These are phyloP conservation scores for Hartigia nigra DNA, from an alignment of 2,888 invertebrate species.

Conservation along the genomic window DNA sequence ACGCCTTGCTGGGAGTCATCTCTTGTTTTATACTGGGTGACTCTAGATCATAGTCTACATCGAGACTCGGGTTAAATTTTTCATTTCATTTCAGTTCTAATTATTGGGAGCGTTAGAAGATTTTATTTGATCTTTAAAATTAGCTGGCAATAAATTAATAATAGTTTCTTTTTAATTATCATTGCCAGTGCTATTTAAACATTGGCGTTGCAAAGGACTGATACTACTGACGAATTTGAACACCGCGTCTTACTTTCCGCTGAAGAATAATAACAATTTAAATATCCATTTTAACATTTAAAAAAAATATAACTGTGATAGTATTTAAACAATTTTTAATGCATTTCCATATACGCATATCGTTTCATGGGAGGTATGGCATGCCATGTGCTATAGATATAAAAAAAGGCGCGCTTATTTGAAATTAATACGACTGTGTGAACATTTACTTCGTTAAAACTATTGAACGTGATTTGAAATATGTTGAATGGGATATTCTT, in stretches of 20 bases:
- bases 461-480: not conserved
- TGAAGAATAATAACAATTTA: not conserved
- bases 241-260: too few species aligned
- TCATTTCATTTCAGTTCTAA: too few species aligned
- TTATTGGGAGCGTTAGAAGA: too few species aligned
- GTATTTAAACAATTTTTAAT: not conserved
- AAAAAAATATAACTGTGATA: not conserved
- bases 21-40: constrained; percentile 22
- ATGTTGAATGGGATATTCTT: not conserved
- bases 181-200: too few species aligned
- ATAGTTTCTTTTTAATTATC: too few species aligned
- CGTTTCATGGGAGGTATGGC: not conserved
- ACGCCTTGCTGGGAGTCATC: constrained; percentile 12
- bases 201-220: too few species aligned
- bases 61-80: not conserved
- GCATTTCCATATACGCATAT: not conserved
- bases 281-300: not conserved
- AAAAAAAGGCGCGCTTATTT: not conserved
- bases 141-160: too few species aligned
- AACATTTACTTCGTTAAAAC: not conserved
- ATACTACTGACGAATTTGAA: too few species aligned
- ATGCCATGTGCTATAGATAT: not conserved
- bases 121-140: too few species aligned
- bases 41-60: not conserved
- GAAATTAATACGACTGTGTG: not conserved